Evolutionary conservation across 2,113 vertebrate genomes (phyloP).

Genomic region (Excalfactoria chinensis): DNA sequence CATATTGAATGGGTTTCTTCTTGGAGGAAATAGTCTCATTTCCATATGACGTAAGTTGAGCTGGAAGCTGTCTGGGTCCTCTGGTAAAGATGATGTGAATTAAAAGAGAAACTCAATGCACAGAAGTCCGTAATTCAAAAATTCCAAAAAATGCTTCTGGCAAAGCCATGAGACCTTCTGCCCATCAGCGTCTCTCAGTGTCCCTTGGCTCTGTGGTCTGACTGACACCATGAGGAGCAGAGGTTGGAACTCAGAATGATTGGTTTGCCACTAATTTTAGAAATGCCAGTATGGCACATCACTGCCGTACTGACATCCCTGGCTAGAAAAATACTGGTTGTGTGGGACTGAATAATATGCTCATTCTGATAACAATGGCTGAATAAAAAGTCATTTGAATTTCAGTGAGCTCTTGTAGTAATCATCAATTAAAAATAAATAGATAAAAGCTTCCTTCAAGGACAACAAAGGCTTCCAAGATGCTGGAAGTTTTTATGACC

Average conservation of each 20-base stretch:
- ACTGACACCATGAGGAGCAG: not conserved
- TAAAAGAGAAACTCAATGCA: not conserved
- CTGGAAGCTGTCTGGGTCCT: slow-evolving; percentile 7
- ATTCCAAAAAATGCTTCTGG: not conserved
- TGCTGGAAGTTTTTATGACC: not conserved
- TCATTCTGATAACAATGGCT: slow-evolving; percentile 1
- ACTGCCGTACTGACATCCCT: slow-evolving; percentile 28
- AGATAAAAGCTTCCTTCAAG: not conserved
- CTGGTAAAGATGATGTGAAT: not conserved
- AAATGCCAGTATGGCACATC: not conserved
- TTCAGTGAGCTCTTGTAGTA: not conserved
- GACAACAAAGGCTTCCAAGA: not conserved
- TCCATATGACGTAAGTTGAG: not conserved
- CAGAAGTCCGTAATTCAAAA: not conserved
- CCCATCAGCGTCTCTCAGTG: not conserved
- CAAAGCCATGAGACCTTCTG: not conserved
- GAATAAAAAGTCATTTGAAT: not conserved
- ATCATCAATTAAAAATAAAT: not conserved
- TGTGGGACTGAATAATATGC: not conserved
- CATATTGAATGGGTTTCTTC: not conserved
- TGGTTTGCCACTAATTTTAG: slow-evolving; percentile 32
- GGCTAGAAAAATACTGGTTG: slow-evolving; percentile 26
- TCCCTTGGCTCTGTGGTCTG: not conserved
- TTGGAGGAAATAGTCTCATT: not conserved
- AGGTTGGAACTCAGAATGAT: slow-evolving; percentile 16